Evolutionary conservation across 1,140 invertebrate genomes (phyloP), one percentile per base, ranked within the genome.

Genomic region (Chrysomallon squamiferum): DNA sequence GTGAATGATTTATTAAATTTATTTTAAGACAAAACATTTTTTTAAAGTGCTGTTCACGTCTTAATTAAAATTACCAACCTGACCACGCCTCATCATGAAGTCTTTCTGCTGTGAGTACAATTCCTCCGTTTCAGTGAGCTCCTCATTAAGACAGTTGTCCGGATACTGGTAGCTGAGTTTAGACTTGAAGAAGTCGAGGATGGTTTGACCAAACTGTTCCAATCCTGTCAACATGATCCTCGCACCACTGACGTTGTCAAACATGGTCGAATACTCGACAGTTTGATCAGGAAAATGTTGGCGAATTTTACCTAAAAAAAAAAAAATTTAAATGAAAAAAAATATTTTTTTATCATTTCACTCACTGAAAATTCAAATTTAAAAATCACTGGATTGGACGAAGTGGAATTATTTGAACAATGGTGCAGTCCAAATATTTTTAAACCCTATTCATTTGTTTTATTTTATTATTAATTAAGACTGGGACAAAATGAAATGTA

Each of bases 71-170:
- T 38, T 15, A 38, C n/a, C 25, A 54, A 75, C 71, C 66, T 71
- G 63, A 25, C 72, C 71, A 38, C 74, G 56, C 32, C 72, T 72
- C 27, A 70, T n/a, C 65, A 76, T 71, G 67, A 76, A 76, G 35
- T 68, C 70, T 45, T 71, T 66, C 22, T 76, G 74, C 30, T 74
- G 64, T 32, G 52, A 30, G n/a, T 33, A 30, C 20, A 62, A 45
- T 3, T 66, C 64, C 20, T 74, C 72, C n/a, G 43, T 58, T n/a
- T 64, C 25, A 13, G 35, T 67, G 27, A 64, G 58, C 18, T 68
- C 64, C 38, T 72, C 41, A n/a, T 68, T 66, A 3, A 67, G 29
- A 27, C 62, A 58, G 25, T 68, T 56, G 3, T 56, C 38, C 0
- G 74, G 74, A 59, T 76, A 76, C 29, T 76, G 74, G 13, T 68